These are phyloP conservation scores for Drosophila putrida DNA, from an alignment of 2,888 invertebrate genomes.

Conservation along the genomic window DNA sequence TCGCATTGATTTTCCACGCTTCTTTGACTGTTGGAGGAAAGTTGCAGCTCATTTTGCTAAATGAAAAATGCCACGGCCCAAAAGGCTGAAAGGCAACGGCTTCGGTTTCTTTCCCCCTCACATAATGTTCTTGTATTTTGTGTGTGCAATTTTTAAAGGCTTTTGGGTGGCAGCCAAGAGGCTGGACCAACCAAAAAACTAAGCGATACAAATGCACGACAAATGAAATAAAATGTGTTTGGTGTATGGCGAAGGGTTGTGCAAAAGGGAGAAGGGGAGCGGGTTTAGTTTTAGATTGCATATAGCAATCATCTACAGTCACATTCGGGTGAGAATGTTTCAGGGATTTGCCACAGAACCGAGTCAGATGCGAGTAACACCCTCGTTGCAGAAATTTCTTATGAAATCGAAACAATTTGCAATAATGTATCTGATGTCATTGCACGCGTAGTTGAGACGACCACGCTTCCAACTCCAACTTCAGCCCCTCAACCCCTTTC, in stretches of 20 bases:
- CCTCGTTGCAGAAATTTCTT: slow-evolving; percentile 66
- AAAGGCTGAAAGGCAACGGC: slow-evolving; percentile 41
- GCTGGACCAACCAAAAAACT: slow-evolving; percentile 7
- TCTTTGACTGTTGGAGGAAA: slow-evolving; percentile 7
- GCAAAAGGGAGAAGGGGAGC: not conserved
- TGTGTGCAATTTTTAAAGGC: slow-evolving; percentile 29
- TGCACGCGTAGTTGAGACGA: slow-evolving; percentile 59
- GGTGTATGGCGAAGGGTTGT: not conserved
- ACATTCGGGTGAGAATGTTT: slow-evolving; percentile 34
- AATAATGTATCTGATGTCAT: slow-evolving; percentile 81
- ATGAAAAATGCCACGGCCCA: slow-evolving; percentile 62
- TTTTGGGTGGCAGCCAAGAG: slow-evolving; percentile 69
- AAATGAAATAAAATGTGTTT: slow-evolving; percentile 69
- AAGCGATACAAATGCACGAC: slow-evolving; percentile 69
- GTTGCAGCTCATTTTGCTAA: slow-evolving; percentile 58
- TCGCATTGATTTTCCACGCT: slow-evolving; percentile 65
- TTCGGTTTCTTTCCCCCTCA: slow-evolving; percentile 14
- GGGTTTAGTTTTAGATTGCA: slow-evolving; percentile 54
- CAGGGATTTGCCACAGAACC: slow-evolving; percentile 47
- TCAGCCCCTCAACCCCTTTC: slow-evolving; percentile 22
- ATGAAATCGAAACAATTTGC: slow-evolving; percentile 81
- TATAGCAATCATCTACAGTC: slow-evolving; percentile 61
- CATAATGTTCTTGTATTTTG: slow-evolving; percentile 3
- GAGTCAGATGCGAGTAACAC: slow-evolving; percentile 25
- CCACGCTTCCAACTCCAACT: slow-evolving; percentile 18